phyloP scores from a whole-genome alignment of 1,140 invertebrate species.

The Stenopsyche tienmushanensis region DNA sequence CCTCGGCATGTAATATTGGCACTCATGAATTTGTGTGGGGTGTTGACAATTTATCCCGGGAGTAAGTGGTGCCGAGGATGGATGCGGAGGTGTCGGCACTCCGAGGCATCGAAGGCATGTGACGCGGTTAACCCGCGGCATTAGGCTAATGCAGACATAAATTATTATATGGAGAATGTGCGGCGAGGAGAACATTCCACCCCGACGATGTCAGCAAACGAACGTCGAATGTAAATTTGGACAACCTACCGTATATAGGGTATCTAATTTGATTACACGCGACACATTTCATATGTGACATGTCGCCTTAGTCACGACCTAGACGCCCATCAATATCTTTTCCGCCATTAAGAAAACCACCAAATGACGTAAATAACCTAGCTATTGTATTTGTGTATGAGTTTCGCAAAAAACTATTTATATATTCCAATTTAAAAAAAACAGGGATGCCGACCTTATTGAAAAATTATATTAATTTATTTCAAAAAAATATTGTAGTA shows the following conservation, averaged over 20 bases:
- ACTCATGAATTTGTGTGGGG: background rate
- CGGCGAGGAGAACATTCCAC: background rate
- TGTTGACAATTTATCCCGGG: slow-evolving; percentile 14
- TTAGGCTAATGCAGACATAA: slow-evolving; percentile 23
- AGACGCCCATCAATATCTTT: too few relatives aligned
- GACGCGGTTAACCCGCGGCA: slow-evolving; percentile 20
- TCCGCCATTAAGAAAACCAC: too few relatives aligned
- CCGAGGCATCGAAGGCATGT: slow-evolving; percentile 7
- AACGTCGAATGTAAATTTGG: background rate
- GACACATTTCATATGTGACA: too few relatives aligned
- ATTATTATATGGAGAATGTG: slow-evolving; percentile 6
- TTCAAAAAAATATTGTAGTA: too few relatives aligned
- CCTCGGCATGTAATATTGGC: background rate
- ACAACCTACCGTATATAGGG: background rate
- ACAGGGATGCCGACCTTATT: too few relatives aligned
- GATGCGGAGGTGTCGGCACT: slow-evolving; percentile 6
- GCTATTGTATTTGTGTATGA: too few relatives aligned
- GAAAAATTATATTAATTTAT: too few relatives aligned
- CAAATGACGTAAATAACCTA: too few relatives aligned
- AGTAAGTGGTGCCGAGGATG: background rate
- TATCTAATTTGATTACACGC: too few relatives aligned
- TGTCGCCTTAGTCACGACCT: too few relatives aligned
- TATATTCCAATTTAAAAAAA: too few relatives aligned
- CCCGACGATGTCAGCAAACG: background rate
- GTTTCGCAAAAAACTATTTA: too few relatives aligned